Base-by-base conservation (phyloP, 2,888 invertebrate species). In the Andrena flavipes region DNA sequence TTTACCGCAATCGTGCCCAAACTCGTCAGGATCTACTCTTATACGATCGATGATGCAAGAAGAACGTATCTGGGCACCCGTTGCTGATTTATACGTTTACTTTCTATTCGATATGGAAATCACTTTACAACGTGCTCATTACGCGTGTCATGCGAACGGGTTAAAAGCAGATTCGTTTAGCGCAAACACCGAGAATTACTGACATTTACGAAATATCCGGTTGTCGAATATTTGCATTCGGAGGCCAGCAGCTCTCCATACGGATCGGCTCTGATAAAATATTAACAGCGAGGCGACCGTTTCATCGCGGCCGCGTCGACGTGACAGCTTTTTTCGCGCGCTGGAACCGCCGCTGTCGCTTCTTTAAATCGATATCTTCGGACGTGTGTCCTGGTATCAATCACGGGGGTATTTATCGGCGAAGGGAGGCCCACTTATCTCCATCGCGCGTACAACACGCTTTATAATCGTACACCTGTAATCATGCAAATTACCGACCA, bases 401-500 rank as follows among this genome's bases (percentile, higher is more conserved):
- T 87, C 82, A 71, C 48, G 26, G 68, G 54, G 56, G 70, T 60
- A 68, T 79, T 82, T 87, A 87, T 87, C 80, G 30, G 49, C 54
- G 54, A 8, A 23, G 23, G 33, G 54, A 56, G 30, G 63, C 64
- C 78, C 65, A 75, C 72, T 82, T 75, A 84, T 84, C 80, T 64
- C 77, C 77, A 76, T 79, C 73, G 64, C 69, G 35, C 69, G 29
- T 70, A 62, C 79, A 59, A 59, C 75, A 78, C 76, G 70, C 71
- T 68, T 84, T 74, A 73, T 82, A 82, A 84, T 82, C 74, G 67
- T 74, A 77, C 68, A 60, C 65, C 77, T 82, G 69, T 84, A 87
- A 87, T 87, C 84, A 87, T 87, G 85, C 80, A 85, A 87, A 87
- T 87, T 51, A 63, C 74, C 13, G 23, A 33, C 29, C 54, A 48